phyloP scores from a whole-genome alignment of 1,140 invertebrate genomes.

The Condylostylus longicornis region DNA sequence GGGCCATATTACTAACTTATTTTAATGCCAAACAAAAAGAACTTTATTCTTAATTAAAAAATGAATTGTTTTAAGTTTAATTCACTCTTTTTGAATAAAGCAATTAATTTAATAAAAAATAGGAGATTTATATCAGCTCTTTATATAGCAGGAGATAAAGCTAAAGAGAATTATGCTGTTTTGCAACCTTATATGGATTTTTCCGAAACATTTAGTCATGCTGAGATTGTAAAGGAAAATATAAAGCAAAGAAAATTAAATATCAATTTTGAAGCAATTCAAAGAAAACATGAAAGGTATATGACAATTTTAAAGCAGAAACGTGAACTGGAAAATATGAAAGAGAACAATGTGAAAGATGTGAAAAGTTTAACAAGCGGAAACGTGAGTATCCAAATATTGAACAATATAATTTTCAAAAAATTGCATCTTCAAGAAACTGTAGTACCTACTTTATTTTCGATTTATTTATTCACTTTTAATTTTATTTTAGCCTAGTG shows the following conservation, averaged over 20 bases:
- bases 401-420: neutral
- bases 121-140: conserved; percentile 39
- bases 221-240: conserved; percentile 33
- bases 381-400: neutral
- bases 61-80: too few relatives aligned
- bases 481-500: neutral
- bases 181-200: conserved; percentile 43
- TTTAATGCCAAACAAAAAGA: too few relatives aligned
- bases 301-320: conserved; percentile 31
- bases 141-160: conserved; percentile 42
- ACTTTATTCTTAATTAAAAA: too few relatives aligned
- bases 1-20: too few relatives aligned
- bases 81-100: too few relatives aligned
- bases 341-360: conserved; percentile 19
- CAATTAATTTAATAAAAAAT: too few relatives aligned
- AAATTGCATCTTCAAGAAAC: neutral
- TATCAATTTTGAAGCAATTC: conserved; percentile 34
- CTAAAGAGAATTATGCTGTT: conserved; percentile 37
- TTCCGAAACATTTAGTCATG: conserved; percentile 34
- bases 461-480: neutral
- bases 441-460: neutral
- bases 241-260: conserved; percentile 32
- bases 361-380: too few relatives aligned
- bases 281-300: conserved; percentile 38
- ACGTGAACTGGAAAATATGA: conserved; percentile 16